These are phyloP conservation scores for Apodemus speciosus DNA, from an alignment of 2,113 vertebrate species.

Conservation along the genomic window DNA sequence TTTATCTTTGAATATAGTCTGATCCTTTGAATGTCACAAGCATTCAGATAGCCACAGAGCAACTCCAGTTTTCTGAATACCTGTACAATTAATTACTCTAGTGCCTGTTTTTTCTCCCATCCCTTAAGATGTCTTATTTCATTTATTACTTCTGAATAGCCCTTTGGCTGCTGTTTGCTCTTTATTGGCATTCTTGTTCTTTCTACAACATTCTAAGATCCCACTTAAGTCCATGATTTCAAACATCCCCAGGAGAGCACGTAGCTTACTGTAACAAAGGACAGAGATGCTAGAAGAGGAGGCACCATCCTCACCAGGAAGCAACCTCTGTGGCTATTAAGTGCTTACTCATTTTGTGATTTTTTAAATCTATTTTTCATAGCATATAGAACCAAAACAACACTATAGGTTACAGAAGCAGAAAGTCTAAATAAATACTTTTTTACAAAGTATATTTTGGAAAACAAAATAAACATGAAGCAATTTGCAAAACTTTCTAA, in stretches of 20 bases:
- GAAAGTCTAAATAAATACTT: slow-evolving; percentile 49
- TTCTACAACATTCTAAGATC: slow-evolving; percentile 19
- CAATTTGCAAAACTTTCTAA: slow-evolving; percentile 33
- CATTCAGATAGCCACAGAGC: slow-evolving; percentile 18
- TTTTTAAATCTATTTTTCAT: slow-evolving; percentile 37
- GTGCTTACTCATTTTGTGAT: slow-evolving; percentile 22
- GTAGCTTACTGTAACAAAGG: not conserved
- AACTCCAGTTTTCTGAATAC: slow-evolving; percentile 50
- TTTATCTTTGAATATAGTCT: slow-evolving; percentile 40
- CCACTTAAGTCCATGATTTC: slow-evolving; percentile 12
- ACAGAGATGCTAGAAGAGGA: not conserved
- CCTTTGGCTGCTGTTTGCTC: not conserved
- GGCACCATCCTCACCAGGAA: not conserved
- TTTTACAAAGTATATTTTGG: slow-evolving; percentile 40
- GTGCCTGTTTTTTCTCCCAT: slow-evolving; percentile 17
- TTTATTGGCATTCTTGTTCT: slow-evolving; percentile 31
- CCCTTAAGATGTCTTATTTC: slow-evolving; percentile 25
- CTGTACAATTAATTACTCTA: slow-evolving; percentile 44
- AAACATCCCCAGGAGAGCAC: not conserved
- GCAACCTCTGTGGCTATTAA: not conserved
- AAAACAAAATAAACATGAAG: slow-evolving; percentile 63
- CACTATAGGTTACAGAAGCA: not conserved
- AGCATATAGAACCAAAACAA: slow-evolving; percentile 24
- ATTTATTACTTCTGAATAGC: not conserved
- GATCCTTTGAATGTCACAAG: slow-evolving; percentile 17